Evolutionary conservation across 2,888 invertebrate species (phyloP), one percentile per base, ranked within the genome.

Genomic region (Tipula vernalis): DNA sequence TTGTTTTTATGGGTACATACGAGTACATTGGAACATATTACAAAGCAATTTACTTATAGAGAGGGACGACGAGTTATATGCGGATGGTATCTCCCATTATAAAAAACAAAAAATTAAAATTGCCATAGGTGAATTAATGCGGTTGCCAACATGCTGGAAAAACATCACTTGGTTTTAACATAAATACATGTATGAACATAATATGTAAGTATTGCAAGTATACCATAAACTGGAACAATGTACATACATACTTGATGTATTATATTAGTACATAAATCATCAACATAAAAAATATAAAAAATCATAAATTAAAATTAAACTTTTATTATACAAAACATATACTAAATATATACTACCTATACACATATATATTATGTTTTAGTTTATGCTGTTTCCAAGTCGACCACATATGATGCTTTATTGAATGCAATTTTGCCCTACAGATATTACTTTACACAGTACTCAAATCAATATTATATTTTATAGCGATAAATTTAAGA

Each of bases 61-160:
- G 10, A 28, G n/a, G 71, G 71, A 71, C 28, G 28, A 10, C 71
- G 71, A 28, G 28, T 71, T 28, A 71, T 71, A 28, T 12, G 28
- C 71, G 71, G 28, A 71, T 71, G 71, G 28, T 71, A 71, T 28
- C 71, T 18, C 71, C 18, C 71, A 71, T 28, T 71, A 71, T 10
- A 18, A 28, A 18, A 28, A 5, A 71, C 4, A 71, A 71, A 71
- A 71, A 28, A 57, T 5, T 44, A 18, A 71, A 18, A 28, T 28
- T 71, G 71, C 71, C 71, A 71, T 71, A 71, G 71, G 71, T 71
- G 71, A 71, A 71, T 71, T 71, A 71, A 71, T 71, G 71, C 71
- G 71, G 71, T 71, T 71, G 71, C 71, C 71, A 71, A 71, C 71
- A 71, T 71, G 28, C 28, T 71, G 18, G 28, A 18, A 28, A 28